phyloP scores from a whole-genome alignment of 2,888 invertebrate species.

The Dolichomitus sp. region DNA sequence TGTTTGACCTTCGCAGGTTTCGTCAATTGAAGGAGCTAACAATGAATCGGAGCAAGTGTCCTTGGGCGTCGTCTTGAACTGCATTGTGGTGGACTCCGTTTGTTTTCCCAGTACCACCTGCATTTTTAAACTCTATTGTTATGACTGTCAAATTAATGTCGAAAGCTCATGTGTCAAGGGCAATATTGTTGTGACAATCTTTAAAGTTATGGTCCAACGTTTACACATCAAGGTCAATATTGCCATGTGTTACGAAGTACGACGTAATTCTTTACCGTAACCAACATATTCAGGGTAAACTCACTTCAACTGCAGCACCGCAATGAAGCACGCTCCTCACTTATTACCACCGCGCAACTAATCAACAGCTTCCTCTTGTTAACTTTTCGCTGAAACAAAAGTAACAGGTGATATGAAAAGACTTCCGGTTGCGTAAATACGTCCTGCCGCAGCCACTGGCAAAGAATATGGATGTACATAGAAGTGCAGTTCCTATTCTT shows the following conservation, averaged over 20 bases:
- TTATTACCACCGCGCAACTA: background rate
- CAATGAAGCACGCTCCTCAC: background rate
- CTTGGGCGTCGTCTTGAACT: background rate
- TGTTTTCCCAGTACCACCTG: background rate
- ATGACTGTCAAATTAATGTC: background rate
- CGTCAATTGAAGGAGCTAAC: background rate
- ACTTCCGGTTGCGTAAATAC: background rate
- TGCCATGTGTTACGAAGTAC: background rate
- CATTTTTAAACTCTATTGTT: background rate
- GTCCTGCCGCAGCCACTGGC: background rate
- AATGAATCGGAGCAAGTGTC: background rate
- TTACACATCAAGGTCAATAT: background rate
- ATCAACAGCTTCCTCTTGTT: background rate
- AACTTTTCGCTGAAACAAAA: background rate
- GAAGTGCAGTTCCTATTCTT: no score
- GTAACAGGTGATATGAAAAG: background rate
- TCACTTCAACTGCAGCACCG: background rate
- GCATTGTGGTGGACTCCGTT: background rate
- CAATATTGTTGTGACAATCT: no score
- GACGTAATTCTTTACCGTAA: conserved; percentile 1
- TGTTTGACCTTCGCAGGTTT: background rate
- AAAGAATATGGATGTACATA: no score
- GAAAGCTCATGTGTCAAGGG: no score
- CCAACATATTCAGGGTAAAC: no score
- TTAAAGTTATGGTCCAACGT: no score